Percentiles rank a stretch among this genome's conserved stretches.
These are phyloP conservation scores for Clarias laeviceps DNA, from an alignment of 2,797 vertebrate species.

Conservation along the genomic window DNA sequence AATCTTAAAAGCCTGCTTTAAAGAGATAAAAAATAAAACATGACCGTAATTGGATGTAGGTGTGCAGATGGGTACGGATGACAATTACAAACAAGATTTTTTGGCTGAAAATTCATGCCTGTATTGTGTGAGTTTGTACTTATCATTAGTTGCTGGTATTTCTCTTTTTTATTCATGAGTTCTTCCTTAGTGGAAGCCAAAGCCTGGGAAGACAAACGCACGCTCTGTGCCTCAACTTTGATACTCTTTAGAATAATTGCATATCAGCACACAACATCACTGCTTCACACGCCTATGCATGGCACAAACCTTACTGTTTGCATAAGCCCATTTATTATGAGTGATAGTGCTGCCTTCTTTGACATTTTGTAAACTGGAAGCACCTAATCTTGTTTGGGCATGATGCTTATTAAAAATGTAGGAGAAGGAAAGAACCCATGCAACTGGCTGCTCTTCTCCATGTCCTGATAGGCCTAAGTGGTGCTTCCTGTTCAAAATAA, in stretches of 20 bases:
- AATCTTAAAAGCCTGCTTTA: constrained; percentile 51
- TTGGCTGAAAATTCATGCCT: constrained; percentile 4
- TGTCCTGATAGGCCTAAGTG: constrained; percentile 72
- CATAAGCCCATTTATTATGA: constrained; percentile 86
- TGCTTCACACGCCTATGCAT: constrained; percentile 75
- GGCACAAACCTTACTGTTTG: constrained; percentile 78
- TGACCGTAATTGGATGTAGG: neutral
- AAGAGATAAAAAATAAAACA: neutral
- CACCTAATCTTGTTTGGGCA: constrained; percentile 82
- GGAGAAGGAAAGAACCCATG: constrained; percentile 71
- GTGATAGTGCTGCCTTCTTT: constrained; percentile 80
- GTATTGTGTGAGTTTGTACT: constrained; percentile 32
- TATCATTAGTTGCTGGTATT: constrained; percentile 48
- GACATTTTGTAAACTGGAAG: constrained; percentile 83
- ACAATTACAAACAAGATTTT: constrained; percentile 39
- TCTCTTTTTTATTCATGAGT: constrained; percentile 77
- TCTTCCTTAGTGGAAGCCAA: constrained; percentile 71
- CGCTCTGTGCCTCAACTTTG: constrained; percentile 77
- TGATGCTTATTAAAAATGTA: constrained; percentile 84
- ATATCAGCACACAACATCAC: constrained; percentile 81
- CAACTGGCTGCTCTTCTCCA: constrained; percentile 46
- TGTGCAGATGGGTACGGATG: neutral
- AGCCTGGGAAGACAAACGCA: constrained; percentile 67
- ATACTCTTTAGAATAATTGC: constrained; percentile 87
- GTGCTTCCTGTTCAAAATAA: constrained; percentile 76